Conservation (phyloP, 2,113 vertebrate species). For the Dissostichus mawsoni region DNA sequence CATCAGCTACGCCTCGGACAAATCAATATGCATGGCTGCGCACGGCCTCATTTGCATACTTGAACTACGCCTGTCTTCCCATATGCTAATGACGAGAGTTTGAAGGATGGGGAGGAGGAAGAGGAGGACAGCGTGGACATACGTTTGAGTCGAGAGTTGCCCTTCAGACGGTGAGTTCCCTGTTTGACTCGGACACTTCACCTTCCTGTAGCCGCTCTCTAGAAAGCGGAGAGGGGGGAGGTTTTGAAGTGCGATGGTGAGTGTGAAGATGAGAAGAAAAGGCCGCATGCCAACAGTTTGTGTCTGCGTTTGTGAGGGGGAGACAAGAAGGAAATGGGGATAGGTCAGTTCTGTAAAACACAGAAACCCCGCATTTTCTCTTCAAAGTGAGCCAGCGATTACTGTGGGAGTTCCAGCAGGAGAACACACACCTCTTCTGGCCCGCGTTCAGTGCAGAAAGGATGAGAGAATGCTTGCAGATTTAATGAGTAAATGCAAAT, state of each 20-base stretch:
- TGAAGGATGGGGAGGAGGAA: not conserved
- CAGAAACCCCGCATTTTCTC: conserved; percentile 7
- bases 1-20: not conserved
- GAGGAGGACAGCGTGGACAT: conserved; percentile 5
- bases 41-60: conserved; percentile 56
- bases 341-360: conserved; percentile 24
- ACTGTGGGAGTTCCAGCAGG: not conserved
- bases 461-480: not conserved
- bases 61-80: conserved; percentile 53
- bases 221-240: conserved; percentile 9
- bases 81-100: conserved; percentile 69
- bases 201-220: conserved; percentile 53
- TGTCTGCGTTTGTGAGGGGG: conserved; percentile 6
- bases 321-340: conserved; percentile 4
- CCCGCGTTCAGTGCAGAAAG: not conserved
- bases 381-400: conserved; percentile 19
- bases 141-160: conserved; percentile 49
- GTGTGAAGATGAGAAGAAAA: not conserved
- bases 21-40: conserved; percentile 67
- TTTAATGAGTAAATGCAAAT: conserved; percentile 1
- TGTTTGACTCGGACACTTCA: conserved; percentile 69
- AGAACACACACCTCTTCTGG: not conserved
- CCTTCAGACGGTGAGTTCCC: conserved; percentile 58
- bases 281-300: conserved; percentile 5
- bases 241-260: not conserved